Percentiles rank a stretch among this genome's conserved stretches.
Evolutionary conservation across 2,113 vertebrate species (phyloP).

Genomic region (Apodemus sylvaticus): DNA sequence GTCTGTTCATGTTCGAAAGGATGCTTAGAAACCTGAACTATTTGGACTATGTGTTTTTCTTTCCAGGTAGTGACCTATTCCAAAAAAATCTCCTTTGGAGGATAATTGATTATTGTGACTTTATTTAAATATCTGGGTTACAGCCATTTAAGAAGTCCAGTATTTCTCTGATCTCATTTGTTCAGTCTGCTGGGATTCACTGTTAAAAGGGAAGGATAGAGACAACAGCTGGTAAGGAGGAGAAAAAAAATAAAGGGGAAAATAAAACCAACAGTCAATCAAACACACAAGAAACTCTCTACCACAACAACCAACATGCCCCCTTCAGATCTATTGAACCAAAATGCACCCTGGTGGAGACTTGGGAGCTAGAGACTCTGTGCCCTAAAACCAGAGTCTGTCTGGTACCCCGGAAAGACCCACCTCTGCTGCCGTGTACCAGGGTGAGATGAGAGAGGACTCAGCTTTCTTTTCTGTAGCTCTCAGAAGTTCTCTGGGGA

Average conservation of each 20-base stretch:
- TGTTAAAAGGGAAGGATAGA: not conserved
- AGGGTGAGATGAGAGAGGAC: not conserved
- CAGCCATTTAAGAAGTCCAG: not conserved
- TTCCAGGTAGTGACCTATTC: not conserved
- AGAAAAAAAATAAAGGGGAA: not conserved
- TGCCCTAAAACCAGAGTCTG: no score
- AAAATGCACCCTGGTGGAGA: not conserved
- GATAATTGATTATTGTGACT: not conserved
- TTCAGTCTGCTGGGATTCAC: not conserved
- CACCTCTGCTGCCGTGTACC: no score
- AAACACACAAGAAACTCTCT: not conserved
- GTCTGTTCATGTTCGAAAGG: not conserved
- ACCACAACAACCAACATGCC: not conserved
- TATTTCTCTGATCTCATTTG: not conserved
- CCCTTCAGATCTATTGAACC: not conserved
- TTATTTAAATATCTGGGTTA: not conserved
- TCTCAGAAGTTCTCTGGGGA: not conserved
- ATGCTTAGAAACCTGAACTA: not conserved
- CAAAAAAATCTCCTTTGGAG: not conserved
- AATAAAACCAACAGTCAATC: not conserved
- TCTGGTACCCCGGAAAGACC: not conserved
- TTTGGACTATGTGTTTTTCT: slow-evolving; percentile 19
- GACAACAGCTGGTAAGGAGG: not conserved
- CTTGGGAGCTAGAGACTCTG: no score
- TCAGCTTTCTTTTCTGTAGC: not conserved